These are phyloP conservation scores for Sepioteuthis lessoniana DNA, from an alignment of 2,888 invertebrate genomes.

Conservation along the genomic window DNA sequence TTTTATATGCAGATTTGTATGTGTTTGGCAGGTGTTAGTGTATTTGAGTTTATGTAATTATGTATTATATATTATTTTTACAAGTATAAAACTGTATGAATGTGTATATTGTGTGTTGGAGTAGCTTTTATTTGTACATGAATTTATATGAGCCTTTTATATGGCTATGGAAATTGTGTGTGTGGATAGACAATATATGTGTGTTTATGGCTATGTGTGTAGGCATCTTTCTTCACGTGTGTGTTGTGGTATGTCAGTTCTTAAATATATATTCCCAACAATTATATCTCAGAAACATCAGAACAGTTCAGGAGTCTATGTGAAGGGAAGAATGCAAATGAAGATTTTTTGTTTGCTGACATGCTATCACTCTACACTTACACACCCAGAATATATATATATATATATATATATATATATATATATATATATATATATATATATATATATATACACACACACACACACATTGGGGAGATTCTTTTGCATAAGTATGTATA, in stretches of 20 bases:
- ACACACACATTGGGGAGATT: too few relatives aligned
- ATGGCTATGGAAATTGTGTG: neutral
- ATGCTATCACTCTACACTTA: neutral
- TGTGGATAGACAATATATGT: too few relatives aligned
- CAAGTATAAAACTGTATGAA: too few relatives aligned
- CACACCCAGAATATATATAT: neutral
- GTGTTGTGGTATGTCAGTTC: neutral
- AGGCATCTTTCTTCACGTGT: neutral
- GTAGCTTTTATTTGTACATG: neutral
- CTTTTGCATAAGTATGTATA: too few relatives aligned
- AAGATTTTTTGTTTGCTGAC: neutral
- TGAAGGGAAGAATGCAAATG: neutral
- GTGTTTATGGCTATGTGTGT: neutral
- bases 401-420: too few relatives aligned
- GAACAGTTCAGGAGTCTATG: neutral
- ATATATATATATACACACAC: too few relatives aligned
- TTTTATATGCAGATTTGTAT: too few relatives aligned
- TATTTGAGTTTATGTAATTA: too few relatives aligned
- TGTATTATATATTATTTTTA: too few relatives aligned
- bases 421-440: too few relatives aligned
- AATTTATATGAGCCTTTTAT: neutral
- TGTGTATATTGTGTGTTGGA: too few relatives aligned
- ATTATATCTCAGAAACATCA: neutral
- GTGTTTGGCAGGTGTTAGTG: too few relatives aligned
- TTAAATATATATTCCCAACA: neutral